A percentile compares a stretch with the other conserved stretches of the same genome.
These are phyloP conservation scores for Recurvirostra avosetta DNA, from an alignment of 2,113 vertebrate species.

Conservation along the genomic window DNA sequence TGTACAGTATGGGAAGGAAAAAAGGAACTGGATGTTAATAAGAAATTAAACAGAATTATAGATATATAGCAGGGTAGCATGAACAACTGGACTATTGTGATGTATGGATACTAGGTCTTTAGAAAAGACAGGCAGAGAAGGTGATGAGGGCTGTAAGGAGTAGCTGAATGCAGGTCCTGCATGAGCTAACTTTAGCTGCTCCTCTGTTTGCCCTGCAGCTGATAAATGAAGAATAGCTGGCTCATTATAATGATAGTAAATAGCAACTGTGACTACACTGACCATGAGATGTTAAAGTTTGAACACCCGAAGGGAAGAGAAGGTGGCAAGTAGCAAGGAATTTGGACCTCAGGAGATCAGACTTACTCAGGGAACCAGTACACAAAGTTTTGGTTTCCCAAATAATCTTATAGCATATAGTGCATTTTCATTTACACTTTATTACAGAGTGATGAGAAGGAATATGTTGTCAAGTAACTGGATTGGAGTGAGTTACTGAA, in stretches of 20 bases:
- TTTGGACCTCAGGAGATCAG: not conserved
- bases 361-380: not conserved
- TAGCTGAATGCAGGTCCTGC: not conserved
- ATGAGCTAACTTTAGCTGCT: not conserved
- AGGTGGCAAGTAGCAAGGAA: not conserved
- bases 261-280: not conserved
- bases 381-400: not conserved
- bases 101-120: not conserved
- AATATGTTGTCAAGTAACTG: not conserved
- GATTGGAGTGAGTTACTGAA: not conserved
- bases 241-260: not conserved
- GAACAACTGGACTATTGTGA: not conserved
- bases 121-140: not conserved
- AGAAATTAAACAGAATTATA: not conserved
- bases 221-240: not conserved
- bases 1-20: not conserved
- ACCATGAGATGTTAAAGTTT: not conserved
- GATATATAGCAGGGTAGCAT: not conserved
- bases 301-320: not conserved
- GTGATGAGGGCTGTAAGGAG: not conserved
- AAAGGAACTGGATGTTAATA: not conserved
- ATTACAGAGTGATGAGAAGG: not conserved
- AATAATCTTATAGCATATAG: not conserved
- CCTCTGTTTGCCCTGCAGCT: not conserved
- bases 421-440: not conserved